A percentile compares a stretch with the other conserved stretches of the same genome.
Conservation (phyloP, 2,888 invertebrate species). For the Hymenopus coronatus region DNA sequence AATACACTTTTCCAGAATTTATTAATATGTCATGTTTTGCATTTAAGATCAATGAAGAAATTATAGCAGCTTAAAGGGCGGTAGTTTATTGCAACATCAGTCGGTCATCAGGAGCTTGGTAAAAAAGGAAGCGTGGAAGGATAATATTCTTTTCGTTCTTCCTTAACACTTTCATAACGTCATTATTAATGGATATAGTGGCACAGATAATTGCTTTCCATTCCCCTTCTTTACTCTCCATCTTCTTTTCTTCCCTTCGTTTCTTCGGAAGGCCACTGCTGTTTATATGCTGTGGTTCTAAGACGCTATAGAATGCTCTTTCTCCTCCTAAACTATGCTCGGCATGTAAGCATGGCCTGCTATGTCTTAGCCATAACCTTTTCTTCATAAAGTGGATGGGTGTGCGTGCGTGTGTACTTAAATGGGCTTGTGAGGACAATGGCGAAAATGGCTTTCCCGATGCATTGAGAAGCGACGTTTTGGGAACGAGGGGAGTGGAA, state of each 20-base stretch:
- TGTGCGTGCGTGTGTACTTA: background rate
- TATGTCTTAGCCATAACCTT: slow-evolving; percentile 19
- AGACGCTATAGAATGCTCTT: background rate
- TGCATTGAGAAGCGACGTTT: slow-evolving; percentile 18
- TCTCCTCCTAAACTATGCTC: slow-evolving; percentile 27
- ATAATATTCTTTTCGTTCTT: background rate
- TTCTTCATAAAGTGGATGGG: slow-evolving; percentile 17
- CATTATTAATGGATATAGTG: background rate
- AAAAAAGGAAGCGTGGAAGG: background rate
- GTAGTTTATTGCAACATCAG: background rate
- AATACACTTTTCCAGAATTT: no score
- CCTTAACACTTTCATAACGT: background rate
- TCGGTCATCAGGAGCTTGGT: background rate
- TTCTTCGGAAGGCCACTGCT: background rate
- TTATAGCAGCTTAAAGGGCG: background rate
- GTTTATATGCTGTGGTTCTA: background rate
- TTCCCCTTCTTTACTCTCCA: background rate
- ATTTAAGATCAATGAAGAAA: background rate
- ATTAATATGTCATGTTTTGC: no score
- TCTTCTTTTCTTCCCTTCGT: background rate
- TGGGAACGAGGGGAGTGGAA: background rate
- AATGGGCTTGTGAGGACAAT: slow-evolving; percentile 21
- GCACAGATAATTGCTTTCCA: background rate
- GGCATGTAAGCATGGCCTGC: slow-evolving; percentile 16
- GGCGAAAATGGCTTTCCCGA: slow-evolving; percentile 24